Percentiles rank a stretch among this genome's conserved stretches.
Evolutionary conservation across 2,888 invertebrate species (phyloP).

Genomic region (Eupeodes latifasciatus): DNA sequence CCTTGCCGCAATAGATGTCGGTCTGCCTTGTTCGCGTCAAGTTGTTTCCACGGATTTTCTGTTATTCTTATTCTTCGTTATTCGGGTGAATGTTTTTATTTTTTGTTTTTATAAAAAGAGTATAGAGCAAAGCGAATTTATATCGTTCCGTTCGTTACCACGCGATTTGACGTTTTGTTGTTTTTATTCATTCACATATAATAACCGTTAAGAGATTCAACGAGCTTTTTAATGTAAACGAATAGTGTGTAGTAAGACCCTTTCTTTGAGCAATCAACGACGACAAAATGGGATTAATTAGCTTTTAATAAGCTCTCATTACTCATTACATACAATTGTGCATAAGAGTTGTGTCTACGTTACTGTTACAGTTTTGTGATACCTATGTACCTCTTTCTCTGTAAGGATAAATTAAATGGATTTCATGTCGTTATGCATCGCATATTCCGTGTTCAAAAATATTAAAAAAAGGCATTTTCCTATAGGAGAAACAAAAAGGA

Average conservation of each 20-base stretch:
- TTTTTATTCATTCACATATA: background rate
- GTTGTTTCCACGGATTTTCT: conserved; percentile 72
- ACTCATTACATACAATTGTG: conserved; percentile 26
- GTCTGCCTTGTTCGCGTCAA: conserved; percentile 79
- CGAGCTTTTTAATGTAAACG: conserved; percentile 22
- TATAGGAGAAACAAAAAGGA: background rate
- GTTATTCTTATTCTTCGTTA: conserved; percentile 36
- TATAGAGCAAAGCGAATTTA: conserved; percentile 1
- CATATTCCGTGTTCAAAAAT: conserved; percentile 34
- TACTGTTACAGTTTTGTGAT: background rate
- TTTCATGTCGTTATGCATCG: conserved; percentile 45
- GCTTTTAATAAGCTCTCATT: conserved; percentile 57
- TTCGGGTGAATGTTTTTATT: background rate
- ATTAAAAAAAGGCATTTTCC: background rate
- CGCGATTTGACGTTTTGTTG: conserved; percentile 53
- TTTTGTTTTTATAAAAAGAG: background rate
- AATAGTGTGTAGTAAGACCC: background rate
- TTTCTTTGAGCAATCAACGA: conserved; percentile 6
- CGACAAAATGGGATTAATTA: conserved; percentile 67
- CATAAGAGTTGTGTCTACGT: conserved; percentile 11
- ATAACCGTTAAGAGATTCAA: background rate
- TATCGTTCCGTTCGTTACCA: conserved; percentile 30
- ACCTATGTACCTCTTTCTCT: background rate
- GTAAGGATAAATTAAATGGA: conserved; percentile 42
- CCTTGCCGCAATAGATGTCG: conserved; percentile 77